Evolutionary conservation across 2,888 invertebrate species (phyloP).

Genomic region (Limnephilus auricula): DNA sequence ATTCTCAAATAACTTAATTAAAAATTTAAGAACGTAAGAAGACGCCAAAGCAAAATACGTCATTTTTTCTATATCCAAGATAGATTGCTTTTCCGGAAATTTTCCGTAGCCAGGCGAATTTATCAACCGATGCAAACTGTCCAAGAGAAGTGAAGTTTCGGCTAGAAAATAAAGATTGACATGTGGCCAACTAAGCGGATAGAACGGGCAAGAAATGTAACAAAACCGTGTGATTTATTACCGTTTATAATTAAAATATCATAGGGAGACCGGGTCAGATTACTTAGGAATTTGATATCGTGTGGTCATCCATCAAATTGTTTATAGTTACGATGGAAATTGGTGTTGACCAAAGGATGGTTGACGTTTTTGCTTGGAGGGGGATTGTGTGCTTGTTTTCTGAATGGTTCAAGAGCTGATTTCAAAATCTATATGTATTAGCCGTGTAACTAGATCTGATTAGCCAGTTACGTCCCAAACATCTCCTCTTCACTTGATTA

Average conservation of each 20-base stretch:
- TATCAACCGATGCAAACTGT: neutral
- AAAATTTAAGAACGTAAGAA: neutral
- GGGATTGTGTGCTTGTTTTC: too few relatives aligned
- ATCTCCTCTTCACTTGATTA: too few relatives aligned
- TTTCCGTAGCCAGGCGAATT: neutral
- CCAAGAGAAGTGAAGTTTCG: neutral
- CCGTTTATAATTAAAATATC: neutral
- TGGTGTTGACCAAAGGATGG: too few relatives aligned
- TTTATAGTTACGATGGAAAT: neutral
- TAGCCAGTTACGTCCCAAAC: too few relatives aligned
- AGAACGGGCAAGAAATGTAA: neutral
- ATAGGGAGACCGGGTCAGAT: neutral
- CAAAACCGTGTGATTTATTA: conserved; percentile 20
- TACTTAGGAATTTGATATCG: neutral
- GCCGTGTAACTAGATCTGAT: too few relatives aligned
- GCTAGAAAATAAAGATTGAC: conserved; percentile 29
- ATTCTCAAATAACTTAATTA: neutral
- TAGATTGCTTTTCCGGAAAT: neutral
- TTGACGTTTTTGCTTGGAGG: too few relatives aligned
- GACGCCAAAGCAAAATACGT: neutral
- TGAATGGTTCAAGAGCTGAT: too few relatives aligned
- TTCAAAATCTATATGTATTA: too few relatives aligned
- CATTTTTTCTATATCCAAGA: neutral
- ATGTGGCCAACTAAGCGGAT: neutral
- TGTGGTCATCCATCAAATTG: neutral